Percentiles rank a stretch among this genome's conserved stretches.
phyloP scores from a whole-genome alignment of 2,888 invertebrate genomes.

The Alentia gelatinosa region DNA sequence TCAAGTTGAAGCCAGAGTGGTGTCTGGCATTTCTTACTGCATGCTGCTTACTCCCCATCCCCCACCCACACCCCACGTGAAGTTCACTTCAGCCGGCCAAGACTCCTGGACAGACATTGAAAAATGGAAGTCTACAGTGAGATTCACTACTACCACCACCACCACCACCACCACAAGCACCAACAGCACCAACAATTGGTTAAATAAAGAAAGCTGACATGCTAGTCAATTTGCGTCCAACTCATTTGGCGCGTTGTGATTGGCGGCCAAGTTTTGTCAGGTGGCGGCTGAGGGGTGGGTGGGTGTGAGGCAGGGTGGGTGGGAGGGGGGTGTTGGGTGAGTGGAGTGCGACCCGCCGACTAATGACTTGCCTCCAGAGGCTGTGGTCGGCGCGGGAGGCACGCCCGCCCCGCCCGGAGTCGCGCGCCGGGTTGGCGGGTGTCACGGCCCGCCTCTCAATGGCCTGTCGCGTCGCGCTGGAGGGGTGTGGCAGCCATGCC shows the following conservation, averaged over 20 bases:
- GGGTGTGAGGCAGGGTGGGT: background rate
- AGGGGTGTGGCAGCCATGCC: too few relatives aligned
- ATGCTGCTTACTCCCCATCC: background rate
- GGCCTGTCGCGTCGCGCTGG: background rate
- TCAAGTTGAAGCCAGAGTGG: too few relatives aligned
- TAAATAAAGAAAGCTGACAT: constrained; percentile 23
- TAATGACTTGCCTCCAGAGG: constrained; percentile 26
- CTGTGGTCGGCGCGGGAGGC: background rate
- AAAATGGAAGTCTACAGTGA: too few relatives aligned
- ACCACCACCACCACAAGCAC: background rate
- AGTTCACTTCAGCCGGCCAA: background rate
- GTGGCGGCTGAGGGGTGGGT: background rate
- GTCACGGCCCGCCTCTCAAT: background rate
- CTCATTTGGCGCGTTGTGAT: background rate
- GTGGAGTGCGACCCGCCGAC: background rate
- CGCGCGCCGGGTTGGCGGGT: background rate
- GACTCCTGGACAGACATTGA: too few relatives aligned
- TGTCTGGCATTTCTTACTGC: too few relatives aligned
- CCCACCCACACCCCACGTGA: background rate
- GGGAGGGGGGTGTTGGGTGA: background rate
- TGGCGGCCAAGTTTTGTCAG: background rate
- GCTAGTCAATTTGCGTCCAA: background rate
- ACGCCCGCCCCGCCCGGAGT: background rate
- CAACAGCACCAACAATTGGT: background rate
- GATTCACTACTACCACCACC: background rate